Base-by-base conservation (phyloP, 1,140 invertebrate genomes). In the Eueides isabella region DNA sequence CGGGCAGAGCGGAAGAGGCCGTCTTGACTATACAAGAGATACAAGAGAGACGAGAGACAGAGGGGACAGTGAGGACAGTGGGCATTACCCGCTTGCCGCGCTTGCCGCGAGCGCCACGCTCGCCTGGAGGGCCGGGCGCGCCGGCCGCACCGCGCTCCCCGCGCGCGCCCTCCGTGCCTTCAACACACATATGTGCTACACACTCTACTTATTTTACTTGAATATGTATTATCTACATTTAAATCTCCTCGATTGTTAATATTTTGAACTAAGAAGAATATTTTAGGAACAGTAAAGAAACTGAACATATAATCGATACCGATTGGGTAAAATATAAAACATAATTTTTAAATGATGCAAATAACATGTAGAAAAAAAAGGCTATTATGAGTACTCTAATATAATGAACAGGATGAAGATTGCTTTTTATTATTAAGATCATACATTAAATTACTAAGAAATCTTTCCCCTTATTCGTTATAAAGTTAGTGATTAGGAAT, bases 21-120 rank as follows among this genome's bases (percentile, higher is more conserved):
- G 35, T 3, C 41, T 19, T 5, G n/a, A 23, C 63, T 16, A 38
- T 33, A 38, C 29, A 9, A 68, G 29, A 55, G 55, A 30, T 12
- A 68, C 29, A 9, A 61, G 64, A 28, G 64, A 23, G 61, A 14
- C 28, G 19, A 14, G 16, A 72, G 19, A 14, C 23, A 72, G 71
- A 35, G 64, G 61, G 35, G 12, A 61, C 29, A 61, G 31, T 23
- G 26, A 14, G 63, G 16, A 11, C 69, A 5, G 66, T 9, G 67
- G 29, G 61, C 31, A 74, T 97, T 97, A 97, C 97, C 97, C 96
- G 94, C 94, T 97, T 97, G 93, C 97, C 97, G 92, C 96, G 95
- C 83, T 97, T 97, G 88, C 97, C 97, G 85, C 97, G 94, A 76
- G 95, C 93, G 82, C 97, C 97, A 89, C 96, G 96, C 82, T 97